Base-by-base conservation (phyloP, 2,113 vertebrate species). In the Motacilla tschutschensis region DNA sequence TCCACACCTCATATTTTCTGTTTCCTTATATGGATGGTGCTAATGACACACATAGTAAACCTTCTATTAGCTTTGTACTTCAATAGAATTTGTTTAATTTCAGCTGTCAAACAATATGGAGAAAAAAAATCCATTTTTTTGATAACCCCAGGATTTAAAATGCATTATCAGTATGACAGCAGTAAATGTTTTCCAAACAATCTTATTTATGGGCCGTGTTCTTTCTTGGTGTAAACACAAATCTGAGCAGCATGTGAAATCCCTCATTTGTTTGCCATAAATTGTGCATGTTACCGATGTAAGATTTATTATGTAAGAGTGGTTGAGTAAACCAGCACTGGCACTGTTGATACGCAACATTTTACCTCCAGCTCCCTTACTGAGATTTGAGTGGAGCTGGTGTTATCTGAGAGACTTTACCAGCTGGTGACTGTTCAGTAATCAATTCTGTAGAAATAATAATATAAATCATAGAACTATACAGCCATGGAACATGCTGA, bases 31-130 rank as follows among this genome's bases (percentile, higher is more conserved):
- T 94, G 97, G 97, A 95, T 91, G 94, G 96, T 97, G 96, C 96
- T 98, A 98, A 98, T 98, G 97, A 98, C 97, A 98, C 97, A 98
- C 94, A 79, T 94, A 97, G 96, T 97, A 98, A 98, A 98, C 95
- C 97, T 97, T 97, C 96, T 97, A 97, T 98, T 98, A 98, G 96
- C 97, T 97, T 96, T 97, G 96, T 96, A 95, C 97, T 96, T 98
- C 96, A 96, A 97, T 96, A 97, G 95, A 96, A 93, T 96, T 97
- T 97, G 96, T 98, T 98, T 98, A 98, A 97, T 97, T 97, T 98
- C 96, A 98, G 93, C 97, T 98, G 97, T 97, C 96, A 96, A 96
- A 91, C 91, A 96, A 96, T 80, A 92, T 83, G 90, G 65, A 94
- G 80, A 2, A 14, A 73, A 83, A 83, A 87, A 67, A 12, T 60